Conservation (phyloP, 2,113 vertebrate genomes). For the Myotis davidii region DNA sequence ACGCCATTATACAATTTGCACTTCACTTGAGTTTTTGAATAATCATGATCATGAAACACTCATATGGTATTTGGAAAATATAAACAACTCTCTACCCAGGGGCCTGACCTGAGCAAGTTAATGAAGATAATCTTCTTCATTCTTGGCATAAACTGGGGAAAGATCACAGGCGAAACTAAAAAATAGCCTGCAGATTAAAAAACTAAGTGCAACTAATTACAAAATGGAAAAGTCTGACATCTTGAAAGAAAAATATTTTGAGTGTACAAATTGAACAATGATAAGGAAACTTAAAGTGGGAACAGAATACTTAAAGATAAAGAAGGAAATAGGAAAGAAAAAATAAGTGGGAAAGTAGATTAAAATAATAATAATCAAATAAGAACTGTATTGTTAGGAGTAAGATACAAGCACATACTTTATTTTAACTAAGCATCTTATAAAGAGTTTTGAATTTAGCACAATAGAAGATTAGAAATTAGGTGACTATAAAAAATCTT, state of each 20-base stretch:
- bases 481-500: neutral
- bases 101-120: neutral
- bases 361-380: neutral
- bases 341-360: neutral
- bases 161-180: neutral
- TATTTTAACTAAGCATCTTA: neutral
- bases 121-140: slow-evolving; percentile 46
- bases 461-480: neutral
- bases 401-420: neutral
- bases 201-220: neutral
- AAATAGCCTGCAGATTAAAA: neutral
- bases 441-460: neutral
- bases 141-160: neutral
- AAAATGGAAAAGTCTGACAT: neutral
- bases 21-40: neutral
- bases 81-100: neutral
- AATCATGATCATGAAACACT: slow-evolving; percentile 51
- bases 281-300: neutral
- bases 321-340: neutral
- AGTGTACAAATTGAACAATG: neutral
- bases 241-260: neutral
- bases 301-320: neutral
- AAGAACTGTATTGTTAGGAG: neutral
- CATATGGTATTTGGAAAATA: slow-evolving; percentile 35
- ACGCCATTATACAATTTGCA: neutral